These are phyloP conservation scores for Enteromius thamalakanensis DNA, from an alignment of 2,797 vertebrate species.

Conservation along the genomic window DNA sequence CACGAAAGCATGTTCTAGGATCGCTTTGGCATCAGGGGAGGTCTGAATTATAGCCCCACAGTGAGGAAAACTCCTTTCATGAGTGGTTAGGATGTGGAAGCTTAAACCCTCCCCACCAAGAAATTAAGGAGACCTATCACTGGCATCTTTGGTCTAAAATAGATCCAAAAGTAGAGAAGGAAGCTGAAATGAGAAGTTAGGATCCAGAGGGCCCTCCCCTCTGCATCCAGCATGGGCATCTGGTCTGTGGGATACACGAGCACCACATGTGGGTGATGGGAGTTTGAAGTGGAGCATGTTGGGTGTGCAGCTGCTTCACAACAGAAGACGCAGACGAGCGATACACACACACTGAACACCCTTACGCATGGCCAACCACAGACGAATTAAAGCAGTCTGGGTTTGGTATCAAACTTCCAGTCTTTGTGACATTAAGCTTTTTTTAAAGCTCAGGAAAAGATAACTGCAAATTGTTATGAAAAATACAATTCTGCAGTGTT, in stretches of 20 bases:
- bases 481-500: neutral
- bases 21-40: constrained; percentile 10
- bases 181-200: constrained; percentile 26
- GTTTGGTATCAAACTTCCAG: constrained; percentile 20
- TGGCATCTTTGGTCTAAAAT: constrained; percentile 27
- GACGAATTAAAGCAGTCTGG: constrained; percentile 24
- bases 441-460: constrained; percentile 12
- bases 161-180: constrained; percentile 18
- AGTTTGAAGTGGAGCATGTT: constrained; percentile 33
- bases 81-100: constrained; percentile 4
- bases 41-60: constrained; percentile 6
- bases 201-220: constrained; percentile 22
- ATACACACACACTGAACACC: neutral
- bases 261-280: constrained; percentile 8
- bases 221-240: constrained; percentile 34
- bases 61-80: constrained; percentile 12
- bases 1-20: neutral
- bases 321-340: neutral
- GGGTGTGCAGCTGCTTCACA: constrained; percentile 28
- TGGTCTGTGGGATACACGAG: constrained; percentile 29
- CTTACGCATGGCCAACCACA: neutral
- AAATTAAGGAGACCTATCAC: constrained; percentile 5
- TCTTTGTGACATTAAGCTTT: neutral
- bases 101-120: constrained; percentile 1
- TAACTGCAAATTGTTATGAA: neutral